These are phyloP conservation scores for Scopus umbretta DNA, from an alignment of 2,113 vertebrate species.

Conservation along the genomic window DNA sequence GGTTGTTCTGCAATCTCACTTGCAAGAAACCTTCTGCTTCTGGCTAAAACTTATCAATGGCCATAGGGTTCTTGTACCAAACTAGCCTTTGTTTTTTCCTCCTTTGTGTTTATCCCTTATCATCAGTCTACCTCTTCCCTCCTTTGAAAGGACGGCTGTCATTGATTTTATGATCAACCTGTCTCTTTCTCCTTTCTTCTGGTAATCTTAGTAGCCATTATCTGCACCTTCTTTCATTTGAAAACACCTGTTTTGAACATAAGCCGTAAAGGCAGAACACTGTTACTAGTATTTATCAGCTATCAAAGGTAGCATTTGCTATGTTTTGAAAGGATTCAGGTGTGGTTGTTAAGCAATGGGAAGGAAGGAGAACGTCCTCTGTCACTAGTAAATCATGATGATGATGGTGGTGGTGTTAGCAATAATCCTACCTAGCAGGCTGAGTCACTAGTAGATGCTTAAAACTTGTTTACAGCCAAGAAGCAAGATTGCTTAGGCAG, in stretches of 20 bases:
- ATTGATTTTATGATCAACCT: background rate
- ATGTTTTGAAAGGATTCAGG: background rate
- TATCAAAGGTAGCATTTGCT: background rate
- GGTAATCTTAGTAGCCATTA: background rate
- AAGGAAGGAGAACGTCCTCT: conserved; percentile 5
- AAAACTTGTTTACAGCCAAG: conserved; percentile 40
- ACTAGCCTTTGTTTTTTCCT: background rate
- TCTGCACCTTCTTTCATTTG: background rate
- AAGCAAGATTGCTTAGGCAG: conserved; percentile 52
- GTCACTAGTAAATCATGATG: conserved; percentile 40
- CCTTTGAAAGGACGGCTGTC: background rate
- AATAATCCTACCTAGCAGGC: conserved; percentile 39
- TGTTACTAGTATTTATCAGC: background rate
- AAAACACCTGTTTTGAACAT: background rate
- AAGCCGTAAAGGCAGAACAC: background rate
- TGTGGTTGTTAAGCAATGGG: background rate
- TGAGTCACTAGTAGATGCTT: conserved; percentile 61
- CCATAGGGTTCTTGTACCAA: background rate
- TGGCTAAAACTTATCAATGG: background rate
- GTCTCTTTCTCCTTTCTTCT: background rate
- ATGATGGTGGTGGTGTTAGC: background rate
- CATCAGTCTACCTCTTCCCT: background rate
- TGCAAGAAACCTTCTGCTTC: background rate
- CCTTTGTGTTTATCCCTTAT: background rate
- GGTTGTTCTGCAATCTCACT: background rate